Percentiles rank a stretch among this genome's conserved stretches.
Evolutionary conservation across 2,113 vertebrate species (phyloP).

Genomic region (Pseudopodoces humilis): DNA sequence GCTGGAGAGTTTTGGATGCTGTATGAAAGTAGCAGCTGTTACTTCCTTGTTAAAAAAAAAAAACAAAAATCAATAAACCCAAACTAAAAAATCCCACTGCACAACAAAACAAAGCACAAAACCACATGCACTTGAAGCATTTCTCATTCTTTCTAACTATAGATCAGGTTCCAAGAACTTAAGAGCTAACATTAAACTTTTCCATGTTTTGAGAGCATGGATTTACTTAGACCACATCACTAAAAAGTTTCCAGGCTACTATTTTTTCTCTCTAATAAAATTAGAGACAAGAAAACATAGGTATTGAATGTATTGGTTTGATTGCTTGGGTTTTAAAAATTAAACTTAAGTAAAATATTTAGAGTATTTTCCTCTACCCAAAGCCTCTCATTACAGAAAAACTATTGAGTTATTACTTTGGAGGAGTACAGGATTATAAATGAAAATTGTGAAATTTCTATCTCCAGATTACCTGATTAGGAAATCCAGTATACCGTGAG

Average conservation of each 20-base stretch:
- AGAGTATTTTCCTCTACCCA: neutral
- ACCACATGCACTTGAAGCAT: conserved; percentile 24
- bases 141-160: conserved; percentile 56
- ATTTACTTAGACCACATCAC: neutral
- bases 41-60: conserved; percentile 16
- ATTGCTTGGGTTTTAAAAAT: neutral
- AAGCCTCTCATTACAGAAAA: neutral
- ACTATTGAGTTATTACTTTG: neutral
- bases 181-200: conserved; percentile 14
- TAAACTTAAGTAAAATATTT: neutral
- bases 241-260: neutral
- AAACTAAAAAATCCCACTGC: neutral
- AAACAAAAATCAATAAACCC: neutral
- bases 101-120: conserved; percentile 40
- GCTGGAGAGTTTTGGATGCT: conserved; percentile 32
- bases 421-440: neutral
- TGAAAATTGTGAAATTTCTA: neutral
- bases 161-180: conserved; percentile 43
- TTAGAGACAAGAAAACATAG: neutral
- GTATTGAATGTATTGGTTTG: neutral
- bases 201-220: neutral
- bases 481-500: neutral
- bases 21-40: conserved; percentile 53
- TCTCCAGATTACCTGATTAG: neutral
- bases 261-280: neutral